Conservation (phyloP, 2,888 invertebrate genomes). For the Aromia moschata region DNA sequence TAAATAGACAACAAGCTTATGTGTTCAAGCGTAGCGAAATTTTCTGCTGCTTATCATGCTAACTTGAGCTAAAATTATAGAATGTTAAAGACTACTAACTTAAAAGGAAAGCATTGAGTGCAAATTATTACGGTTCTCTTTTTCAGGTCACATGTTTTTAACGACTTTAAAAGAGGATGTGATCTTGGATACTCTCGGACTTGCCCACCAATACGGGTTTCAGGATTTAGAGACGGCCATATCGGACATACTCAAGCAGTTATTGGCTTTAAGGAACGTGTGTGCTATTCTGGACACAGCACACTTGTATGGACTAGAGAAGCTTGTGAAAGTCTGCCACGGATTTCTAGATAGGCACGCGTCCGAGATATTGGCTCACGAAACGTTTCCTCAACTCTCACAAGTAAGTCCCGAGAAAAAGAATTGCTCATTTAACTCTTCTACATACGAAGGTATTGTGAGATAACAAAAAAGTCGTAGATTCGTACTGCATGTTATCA, state of each 20-base stretch:
- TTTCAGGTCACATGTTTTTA: constrained; percentile 72
- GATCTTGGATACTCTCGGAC: constrained; percentile 77
- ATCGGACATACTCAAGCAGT: constrained; percentile 90
- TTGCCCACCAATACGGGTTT: constrained; percentile 97
- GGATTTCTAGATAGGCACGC: constrained; percentile 93
- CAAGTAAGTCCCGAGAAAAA: too few relatives aligned
- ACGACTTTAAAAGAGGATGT: constrained; percentile 74
- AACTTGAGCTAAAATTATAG: too few relatives aligned
- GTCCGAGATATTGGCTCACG: constrained; percentile 81
- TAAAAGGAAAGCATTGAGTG: too few relatives aligned
- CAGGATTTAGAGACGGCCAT: constrained; percentile 89
- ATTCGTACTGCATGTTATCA: too few relatives aligned
- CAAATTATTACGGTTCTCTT: too few relatives aligned
- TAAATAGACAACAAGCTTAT: too few relatives aligned
- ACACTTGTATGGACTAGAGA: constrained; percentile 74
- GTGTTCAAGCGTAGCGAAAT: too few relatives aligned
- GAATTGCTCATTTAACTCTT: too few relatives aligned
- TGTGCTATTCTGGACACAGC: constrained; percentile 96
- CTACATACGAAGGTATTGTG: too few relatives aligned
- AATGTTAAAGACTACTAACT: too few relatives aligned
- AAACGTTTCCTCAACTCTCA: constrained; percentile 85
- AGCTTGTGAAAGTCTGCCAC: constrained; percentile 81
- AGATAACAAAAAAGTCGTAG: too few relatives aligned
- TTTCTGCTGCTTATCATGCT: too few relatives aligned
- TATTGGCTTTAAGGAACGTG: constrained; percentile 87